Base-by-base conservation (phyloP, 1,140 invertebrate species). In the Eciton burchellii region DNA sequence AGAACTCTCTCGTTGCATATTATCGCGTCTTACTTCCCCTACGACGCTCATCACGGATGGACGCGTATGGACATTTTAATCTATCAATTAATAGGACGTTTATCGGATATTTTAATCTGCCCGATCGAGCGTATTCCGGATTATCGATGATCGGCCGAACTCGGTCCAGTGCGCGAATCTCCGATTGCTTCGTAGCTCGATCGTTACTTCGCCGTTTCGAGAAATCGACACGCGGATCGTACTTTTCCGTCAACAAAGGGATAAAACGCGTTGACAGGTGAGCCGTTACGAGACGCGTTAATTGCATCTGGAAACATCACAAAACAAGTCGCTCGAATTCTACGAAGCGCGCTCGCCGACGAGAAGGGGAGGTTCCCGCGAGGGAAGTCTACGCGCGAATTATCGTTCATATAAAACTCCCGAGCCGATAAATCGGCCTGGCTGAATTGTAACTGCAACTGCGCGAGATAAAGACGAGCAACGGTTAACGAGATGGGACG, bases 11-110 rank as follows among this genome's bases (percentile, higher is more conserved):
- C 35, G 21, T 52, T 82, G 84, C 84, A 88, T 77, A 79, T 84
- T 88, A 82, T 84, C 54, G 76, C 65, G 60, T 84, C 84, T 87
- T 86, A 89, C 88, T n/a, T n/a, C n/a, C n/a, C n/a, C 81, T 66
- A 82, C 84, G 57, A 54, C 65, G 82, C n/a, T n/a, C n/a, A n/a
- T n/a, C n/a, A n/a, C n/a, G n/a, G n/a, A n/a, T n/a, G n/a, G n/a
- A n/a, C n/a, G n/a, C n/a, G 85, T 91, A 92, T 92, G 89, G 91
- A 93, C 93, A 93, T 93, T 93, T 93, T 93, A 93, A 94, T 93
- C 92, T 93, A 90, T 87, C 87, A 84, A 91, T 91, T 76, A 89
- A 35, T 35, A 2, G 6, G 35, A 35, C 35, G 35, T n/a, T n/a
- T 35, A 35, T 35, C 35, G 35, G 35, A 35, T 35, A 35, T 35